Evolutionary conservation across 2,888 invertebrate genomes (phyloP).

Genomic region (Himalopsyche japonica): DNA sequence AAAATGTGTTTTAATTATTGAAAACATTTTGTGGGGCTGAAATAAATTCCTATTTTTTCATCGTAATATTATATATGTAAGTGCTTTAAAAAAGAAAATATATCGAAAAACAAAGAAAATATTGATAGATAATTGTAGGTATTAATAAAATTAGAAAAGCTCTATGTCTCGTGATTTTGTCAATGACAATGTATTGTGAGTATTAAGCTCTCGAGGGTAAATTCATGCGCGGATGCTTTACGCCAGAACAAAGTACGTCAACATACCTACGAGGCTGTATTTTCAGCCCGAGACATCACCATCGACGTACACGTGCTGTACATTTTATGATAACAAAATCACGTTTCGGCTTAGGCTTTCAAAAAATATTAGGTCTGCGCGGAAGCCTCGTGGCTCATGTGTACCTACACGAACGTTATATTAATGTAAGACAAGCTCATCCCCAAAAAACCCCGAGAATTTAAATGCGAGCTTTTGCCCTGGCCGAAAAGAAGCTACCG

Average conservation of each 20-base stretch:
- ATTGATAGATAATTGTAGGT: too few relatives aligned
- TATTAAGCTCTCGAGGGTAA: neutral
- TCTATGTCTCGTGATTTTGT: too few relatives aligned
- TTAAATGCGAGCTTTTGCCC: neutral
- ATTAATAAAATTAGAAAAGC: too few relatives aligned
- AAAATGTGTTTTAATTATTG: too few relatives aligned
- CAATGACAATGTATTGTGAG: too few relatives aligned
- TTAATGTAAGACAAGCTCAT: neutral
- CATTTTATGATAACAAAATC: neutral
- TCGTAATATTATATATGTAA: too few relatives aligned
- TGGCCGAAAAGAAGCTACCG: neutral
- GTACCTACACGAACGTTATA: neutral
- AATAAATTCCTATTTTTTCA: too few relatives aligned
- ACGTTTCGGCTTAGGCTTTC: neutral
- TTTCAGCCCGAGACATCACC: neutral
- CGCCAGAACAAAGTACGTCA: neutral
- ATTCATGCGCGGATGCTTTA: neutral
- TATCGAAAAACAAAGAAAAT: too few relatives aligned
- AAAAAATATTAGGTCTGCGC: neutral
- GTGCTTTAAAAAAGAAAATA: too few relatives aligned
- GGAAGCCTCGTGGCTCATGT: neutral
- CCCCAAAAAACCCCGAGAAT: neutral
- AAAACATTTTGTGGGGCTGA: too few relatives aligned
- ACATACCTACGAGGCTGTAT: neutral
- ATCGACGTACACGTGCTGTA: neutral